Evolutionary conservation across 2,888 invertebrate species (phyloP), one percentile per base, ranked within the genome.

Genomic region (Calephelis perditalis): DNA sequence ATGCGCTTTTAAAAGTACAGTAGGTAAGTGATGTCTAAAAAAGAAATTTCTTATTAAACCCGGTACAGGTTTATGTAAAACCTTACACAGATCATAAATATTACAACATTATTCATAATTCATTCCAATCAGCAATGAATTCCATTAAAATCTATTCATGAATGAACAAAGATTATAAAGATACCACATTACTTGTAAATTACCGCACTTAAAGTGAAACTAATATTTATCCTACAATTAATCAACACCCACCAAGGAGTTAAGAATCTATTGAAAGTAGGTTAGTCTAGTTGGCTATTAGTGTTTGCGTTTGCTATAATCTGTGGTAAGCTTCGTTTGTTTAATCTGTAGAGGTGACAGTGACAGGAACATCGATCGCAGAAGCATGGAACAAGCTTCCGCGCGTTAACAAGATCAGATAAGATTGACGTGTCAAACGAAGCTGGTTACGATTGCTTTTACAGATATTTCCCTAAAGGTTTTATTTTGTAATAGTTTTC

Each of bases 351-450:
- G 63, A 57, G 44, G 54, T 49, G 63, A 57, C 66, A 58, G 37
- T 63, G 67, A 67, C 66, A 62, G 64, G 56, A 59, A 63, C 60
- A 62, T 56, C 45, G 59, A 60, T 60, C 59, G 59, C 37, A 46
- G 59, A 44, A 49, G 49, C 55, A 52, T 56, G n/a, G 37, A 64
- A 63, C 63, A 62, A 59, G 67, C 66, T 61, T 59, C 60, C 49
- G 62, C 59, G 64, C 63, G 62, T 61, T 66, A 67, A 66, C 67
- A 62, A 66, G 66, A 58, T 66, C 66, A 55, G 66, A 67, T 67
- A 63, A 55, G 61, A 63, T 56, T 60, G 65, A 59, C 49, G 59
- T 36, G 54, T 58, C 46, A 57, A 59, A 59, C 37, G 52, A 52
- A 52, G 52, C 6, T 52, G 52, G 52, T 26, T 52, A 26, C 6